Evolutionary conservation across 2,888 invertebrate species (phyloP), one percentile per base, ranked within the genome.

Genomic region (Perithous albicinctus): DNA sequence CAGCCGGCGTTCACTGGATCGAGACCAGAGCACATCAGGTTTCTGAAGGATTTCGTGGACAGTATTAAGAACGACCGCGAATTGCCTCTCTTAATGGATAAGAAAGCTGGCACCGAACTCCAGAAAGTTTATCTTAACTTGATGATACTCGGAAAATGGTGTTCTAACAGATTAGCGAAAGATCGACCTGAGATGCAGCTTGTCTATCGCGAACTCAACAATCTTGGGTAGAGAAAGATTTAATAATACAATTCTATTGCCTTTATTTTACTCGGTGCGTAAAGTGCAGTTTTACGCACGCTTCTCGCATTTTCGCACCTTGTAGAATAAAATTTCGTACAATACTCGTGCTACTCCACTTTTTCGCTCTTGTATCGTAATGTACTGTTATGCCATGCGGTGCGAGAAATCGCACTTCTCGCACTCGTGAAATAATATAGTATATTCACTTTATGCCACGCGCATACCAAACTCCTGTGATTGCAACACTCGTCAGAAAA

Each of bases 151-250:
- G 98, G 97, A 0, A 93, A 95, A 51, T 93, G 94, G 84, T 98
- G 98, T 90, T 96, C 96, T 0, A 94, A 94, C 38, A 93, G 94
- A 77, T 90, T 93, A 54, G 94, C 97, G 0, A 94, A 94, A 75
- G 94, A 96, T 54, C 93, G 98, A 41, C 98, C 98, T 0, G 95
- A 96, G 84, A 97, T 98, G 97, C 94, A 95, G 7, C 92, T 94
- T 2, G 96, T 96, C 0, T 94, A 94, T 85, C 93, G 93, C 80
- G 91, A 93, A 18, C 89, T 95, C 0, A 93, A 89, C 80, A 93
- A 88, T 18, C 84, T 88, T 66, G 90, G 3, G 8, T 82, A 67
- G 15, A 20, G 5, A 41, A 20, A 7, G 3, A 15, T 6, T 2
- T 20, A 12, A 41, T 15, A 12, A n/a, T 20, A 32, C n/a, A 7